Evolutionary conservation across 1,140 invertebrate genomes (phyloP), one percentile per base, ranked within the genome.

Genomic region (Streblospio benedicti): DNA sequence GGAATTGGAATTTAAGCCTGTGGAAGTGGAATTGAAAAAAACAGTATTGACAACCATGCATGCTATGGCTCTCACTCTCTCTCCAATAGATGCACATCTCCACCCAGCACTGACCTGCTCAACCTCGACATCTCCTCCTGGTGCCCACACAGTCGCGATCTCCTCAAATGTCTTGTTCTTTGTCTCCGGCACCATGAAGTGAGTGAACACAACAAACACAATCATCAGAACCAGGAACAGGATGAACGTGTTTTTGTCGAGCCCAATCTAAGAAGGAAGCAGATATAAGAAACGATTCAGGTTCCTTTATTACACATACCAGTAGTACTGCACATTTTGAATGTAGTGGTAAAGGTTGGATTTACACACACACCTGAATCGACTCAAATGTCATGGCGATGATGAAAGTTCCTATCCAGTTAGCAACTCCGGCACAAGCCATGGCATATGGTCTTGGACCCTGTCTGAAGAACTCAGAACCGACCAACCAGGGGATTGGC

Each of bases 371-470:
- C 27, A 63, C 61, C 57, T 63, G 61, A 4, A 63, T 57, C 27
- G 55, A 18, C 33, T 59, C 57, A 53, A 63, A 59, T 30, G 47
- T 53, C 32, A 63, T 59, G 25, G 47, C 57, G 18, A 63, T 38
- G n/a, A 63, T 18, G 38, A 41, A n/a, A 32, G 56, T 63, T 12
- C 20, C 59, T 2, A 63, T 28, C 57, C 57, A 63, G 82, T 97
- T 97, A 78, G 94, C 89, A 66, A 96, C 83, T 31, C 94, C 92
- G 27, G 93, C 91, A 67, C 97, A 93, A 61, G 91, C 93, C 90
- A 96, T 97, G 65, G 94, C 94, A 60, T 91, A 91, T 30, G 93
- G 91, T 67, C 93, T 81, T n/a, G 94, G 91, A 35, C 91, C 92
- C 79, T 97, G 93, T 16, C 91, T 91, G 81, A 98, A 98, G 35